phyloP scores from a whole-genome alignment of 2,888 invertebrate species.

The Uloborus plumipes region DNA sequence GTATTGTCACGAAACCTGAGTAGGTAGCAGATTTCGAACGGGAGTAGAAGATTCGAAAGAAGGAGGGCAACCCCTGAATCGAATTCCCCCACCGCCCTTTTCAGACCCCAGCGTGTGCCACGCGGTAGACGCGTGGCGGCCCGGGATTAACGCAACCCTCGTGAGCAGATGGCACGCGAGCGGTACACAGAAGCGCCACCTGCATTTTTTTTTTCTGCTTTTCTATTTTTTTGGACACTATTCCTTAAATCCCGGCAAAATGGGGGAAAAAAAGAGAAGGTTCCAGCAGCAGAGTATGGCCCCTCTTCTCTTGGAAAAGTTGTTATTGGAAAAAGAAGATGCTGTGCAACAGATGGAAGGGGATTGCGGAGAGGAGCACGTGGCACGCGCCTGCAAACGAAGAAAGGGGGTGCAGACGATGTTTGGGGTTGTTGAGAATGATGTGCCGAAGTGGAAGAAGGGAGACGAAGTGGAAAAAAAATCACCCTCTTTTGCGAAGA shows the following conservation, averaged over 20 bases:
- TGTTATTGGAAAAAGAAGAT: too few species aligned
- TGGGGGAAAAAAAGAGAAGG: conserved; percentile 11
- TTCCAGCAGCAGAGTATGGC: neutral
- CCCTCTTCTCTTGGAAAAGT: neutral
- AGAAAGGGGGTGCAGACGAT: neutral
- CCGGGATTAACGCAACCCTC: conserved; percentile 25
- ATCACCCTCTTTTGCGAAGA: neutral
- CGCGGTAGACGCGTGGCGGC: conserved; percentile 21
- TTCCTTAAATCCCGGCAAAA: conserved; percentile 28
- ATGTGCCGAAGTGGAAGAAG: too few species aligned
- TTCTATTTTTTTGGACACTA: conserved; percentile 22
- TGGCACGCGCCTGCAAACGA: conserved; percentile 19
- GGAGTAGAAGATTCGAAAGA: conserved; percentile 5
- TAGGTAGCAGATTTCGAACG: conserved; percentile 43
- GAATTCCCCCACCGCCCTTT: neutral
- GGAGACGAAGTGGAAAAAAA: too few species aligned
- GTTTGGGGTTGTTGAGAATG: too few species aligned
- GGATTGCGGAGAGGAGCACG: conserved; percentile 33
- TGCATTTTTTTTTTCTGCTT: conserved; percentile 22
- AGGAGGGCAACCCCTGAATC: conserved; percentile 25
- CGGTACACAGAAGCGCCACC: conserved; percentile 20
- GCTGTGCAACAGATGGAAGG: neutral
- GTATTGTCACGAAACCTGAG: conserved; percentile 19
- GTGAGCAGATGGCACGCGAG: conserved; percentile 41
- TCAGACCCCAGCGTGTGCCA: conserved; percentile 26